These are phyloP conservation scores for Mactra quadrangularis DNA, from an alignment of 1,140 invertebrate genomes.

Conservation along the genomic window DNA sequence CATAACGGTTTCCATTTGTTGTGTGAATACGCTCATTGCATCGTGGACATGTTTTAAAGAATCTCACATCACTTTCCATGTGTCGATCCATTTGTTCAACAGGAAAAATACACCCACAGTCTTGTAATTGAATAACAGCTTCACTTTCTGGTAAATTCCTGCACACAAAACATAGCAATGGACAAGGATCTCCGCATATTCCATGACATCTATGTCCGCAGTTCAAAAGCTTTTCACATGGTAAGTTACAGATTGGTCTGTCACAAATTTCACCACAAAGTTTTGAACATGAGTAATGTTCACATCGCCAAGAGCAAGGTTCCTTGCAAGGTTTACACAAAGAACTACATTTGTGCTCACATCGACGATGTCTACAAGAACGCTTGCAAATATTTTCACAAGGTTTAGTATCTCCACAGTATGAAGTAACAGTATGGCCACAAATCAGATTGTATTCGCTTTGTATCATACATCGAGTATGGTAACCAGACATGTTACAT, in stretches of 20 bases:
- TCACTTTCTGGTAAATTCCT: constrained; percentile 83
- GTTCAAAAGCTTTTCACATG: constrained; percentile 4
- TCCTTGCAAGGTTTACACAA: constrained; percentile 86
- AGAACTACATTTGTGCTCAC: constrained; percentile 86
- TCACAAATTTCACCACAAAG: constrained; percentile 86
- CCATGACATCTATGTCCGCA: constrained; percentile 88
- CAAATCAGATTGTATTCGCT: constrained; percentile 73
- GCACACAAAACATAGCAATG: constrained; percentile 69
- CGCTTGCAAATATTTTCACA: constrained; percentile 86
- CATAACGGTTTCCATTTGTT: constrained; percentile 15
- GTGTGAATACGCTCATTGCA: background rate
- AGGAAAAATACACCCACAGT: constrained; percentile 56
- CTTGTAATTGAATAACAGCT: constrained; percentile 68
- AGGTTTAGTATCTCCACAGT: constrained; percentile 85
- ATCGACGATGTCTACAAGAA: constrained; percentile 85
- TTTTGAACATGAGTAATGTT: constrained; percentile 85
- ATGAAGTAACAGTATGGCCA: constrained; percentile 79
- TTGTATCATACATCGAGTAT: too few species aligned
- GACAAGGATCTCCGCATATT: constrained; percentile 87
- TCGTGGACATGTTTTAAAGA: background rate
- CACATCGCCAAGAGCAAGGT: constrained; percentile 82
- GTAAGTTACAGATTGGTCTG: constrained; percentile 60
- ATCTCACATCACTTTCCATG: background rate
- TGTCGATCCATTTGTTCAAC: constrained; percentile 1
- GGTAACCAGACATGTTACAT: constrained; percentile 81